Evolutionary conservation across 2,888 invertebrate species (phyloP).

Genomic region (Buathra laborator): DNA sequence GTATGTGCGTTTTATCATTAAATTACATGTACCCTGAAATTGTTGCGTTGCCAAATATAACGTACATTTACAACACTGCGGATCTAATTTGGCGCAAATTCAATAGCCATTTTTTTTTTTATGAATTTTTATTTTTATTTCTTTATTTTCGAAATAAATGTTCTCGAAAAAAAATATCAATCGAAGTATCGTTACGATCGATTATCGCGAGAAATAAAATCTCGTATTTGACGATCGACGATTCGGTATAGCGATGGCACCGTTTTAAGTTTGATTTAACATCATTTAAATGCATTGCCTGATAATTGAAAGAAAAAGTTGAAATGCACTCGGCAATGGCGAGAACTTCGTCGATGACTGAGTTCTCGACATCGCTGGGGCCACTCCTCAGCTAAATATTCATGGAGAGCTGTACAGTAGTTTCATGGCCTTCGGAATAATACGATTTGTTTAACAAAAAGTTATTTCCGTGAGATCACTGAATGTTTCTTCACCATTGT

Average conservation of each 20-base stretch:
- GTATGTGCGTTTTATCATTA: constrained; percentile 28
- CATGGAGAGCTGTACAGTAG: constrained; percentile 52
- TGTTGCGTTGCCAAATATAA: constrained; percentile 30
- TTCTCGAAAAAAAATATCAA: no score
- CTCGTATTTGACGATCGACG: background rate
- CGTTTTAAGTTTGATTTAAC: background rate
- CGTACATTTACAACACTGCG: constrained; percentile 17
- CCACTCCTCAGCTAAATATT: constrained; percentile 63
- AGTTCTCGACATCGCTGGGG: constrained; percentile 8
- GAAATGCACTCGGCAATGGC: constrained; percentile 42
- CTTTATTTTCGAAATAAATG: background rate
- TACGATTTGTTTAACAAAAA: constrained; percentile 47
- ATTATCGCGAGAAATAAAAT: constrained; percentile 1
- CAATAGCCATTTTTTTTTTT: constrained; percentile 18
- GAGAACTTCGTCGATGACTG: constrained; percentile 34
- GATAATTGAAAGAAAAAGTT: constrained; percentile 56
- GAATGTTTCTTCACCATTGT: background rate
- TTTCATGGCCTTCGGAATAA: constrained; percentile 49
- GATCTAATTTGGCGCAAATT: constrained; percentile 31
- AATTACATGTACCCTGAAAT: constrained; percentile 23
- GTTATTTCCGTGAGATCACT: constrained; percentile 31
- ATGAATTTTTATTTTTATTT: background rate
- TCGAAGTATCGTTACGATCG: background rate
- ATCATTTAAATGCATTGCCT: constrained; percentile 49
- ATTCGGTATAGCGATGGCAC: background rate